These are phyloP conservation scores for Drosophila watanabei DNA, from an alignment of 1,140 invertebrate species.

Conservation along the genomic window DNA sequence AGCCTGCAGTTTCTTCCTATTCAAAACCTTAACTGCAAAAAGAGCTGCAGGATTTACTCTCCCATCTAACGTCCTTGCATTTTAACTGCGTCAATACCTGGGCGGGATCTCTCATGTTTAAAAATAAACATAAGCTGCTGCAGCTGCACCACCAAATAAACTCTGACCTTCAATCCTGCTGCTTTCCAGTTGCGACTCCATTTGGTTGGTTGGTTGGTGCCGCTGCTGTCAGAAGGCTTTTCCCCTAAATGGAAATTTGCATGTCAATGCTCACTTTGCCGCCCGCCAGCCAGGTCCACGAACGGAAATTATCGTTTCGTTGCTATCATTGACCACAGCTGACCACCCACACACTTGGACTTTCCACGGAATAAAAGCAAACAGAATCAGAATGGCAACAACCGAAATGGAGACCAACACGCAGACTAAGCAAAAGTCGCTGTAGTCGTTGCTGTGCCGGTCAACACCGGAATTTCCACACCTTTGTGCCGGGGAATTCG, in stretches of 20 bases:
- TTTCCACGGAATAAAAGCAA: conserved; percentile 26
- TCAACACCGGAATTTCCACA: conserved; percentile 38
- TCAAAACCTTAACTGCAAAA: background rate
- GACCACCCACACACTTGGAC: conserved; percentile 26
- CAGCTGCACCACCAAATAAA: conserved; percentile 13
- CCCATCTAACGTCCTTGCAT: background rate
- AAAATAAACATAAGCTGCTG: conserved; percentile 16
- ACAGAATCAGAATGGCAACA: conserved; percentile 38
- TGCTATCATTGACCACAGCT: conserved; percentile 65
- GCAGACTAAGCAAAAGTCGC: conserved; percentile 35
- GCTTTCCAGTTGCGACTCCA: conserved; percentile 14
- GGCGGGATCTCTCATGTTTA: background rate
- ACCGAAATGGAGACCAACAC: conserved; percentile 42
- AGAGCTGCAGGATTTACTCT: background rate
- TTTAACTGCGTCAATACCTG: background rate
- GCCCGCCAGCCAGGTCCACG: conserved; percentile 26
- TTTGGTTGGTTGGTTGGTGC: conserved; percentile 6
- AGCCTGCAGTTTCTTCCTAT: too few species aligned
- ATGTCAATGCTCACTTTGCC: conserved; percentile 69
- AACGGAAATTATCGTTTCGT: conserved; percentile 70
- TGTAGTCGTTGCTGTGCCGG: background rate
- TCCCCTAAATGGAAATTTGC: conserved; percentile 75
- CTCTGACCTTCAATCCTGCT: conserved; percentile 29
- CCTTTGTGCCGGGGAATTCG: conserved; percentile 27
- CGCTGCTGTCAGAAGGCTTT: conserved; percentile 60